Base-by-base conservation (phyloP, 2,888 invertebrate species). In the Harmothoe impar region DNA sequence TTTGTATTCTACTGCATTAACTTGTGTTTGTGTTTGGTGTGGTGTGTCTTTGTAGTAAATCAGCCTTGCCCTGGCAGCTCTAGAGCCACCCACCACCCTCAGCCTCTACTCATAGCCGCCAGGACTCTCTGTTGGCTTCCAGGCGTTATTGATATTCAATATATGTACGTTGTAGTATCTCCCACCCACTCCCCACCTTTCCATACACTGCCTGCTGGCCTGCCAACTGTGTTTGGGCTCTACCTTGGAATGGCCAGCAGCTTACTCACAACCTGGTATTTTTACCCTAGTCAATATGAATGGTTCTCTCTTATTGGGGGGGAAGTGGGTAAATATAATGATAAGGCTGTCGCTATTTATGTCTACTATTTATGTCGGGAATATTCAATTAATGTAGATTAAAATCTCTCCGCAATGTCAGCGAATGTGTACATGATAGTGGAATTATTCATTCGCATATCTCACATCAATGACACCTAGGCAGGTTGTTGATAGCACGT, bases 121-220 rank as follows among this genome's bases (percentile, higher is more conserved):
- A 25, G 72, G 15, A 62, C 62, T n/a, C 12, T 72, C 29, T 29
- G n/a, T 29, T 72, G 72, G 72, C 72, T 72, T 72, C 29, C 31
- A 25, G 72, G n/a, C 72, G 29, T 72, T 72, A 72, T 72, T 72
- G 72, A 72, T 72, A 72, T 72, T 72, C 72, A 72, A 72, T 72
- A 72, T 72, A 29, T 15, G 29, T 72, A 72, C 72, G 43, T 43
- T 43, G 43, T 62, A 72, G 72, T 29, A 15, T 29, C 72, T 72
- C 29, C 29, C 72, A 5, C 72, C 31, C 72, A 15, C 62, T 62
- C n/a, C 62, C 62, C 62, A 20, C 62, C 23, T n/a, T n/a, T 3
- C 62, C 29, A 15, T 29, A 25, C 72, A 15, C 72, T 29, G 25
- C 29, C 72, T 72, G 62, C 62, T 15, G 15, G n/a, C 20, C 62